Evolutionary conservation across 2,888 invertebrate genomes (phyloP), one percentile per base, ranked within the genome.

Genomic region (Diarsia dahlii): DNA sequence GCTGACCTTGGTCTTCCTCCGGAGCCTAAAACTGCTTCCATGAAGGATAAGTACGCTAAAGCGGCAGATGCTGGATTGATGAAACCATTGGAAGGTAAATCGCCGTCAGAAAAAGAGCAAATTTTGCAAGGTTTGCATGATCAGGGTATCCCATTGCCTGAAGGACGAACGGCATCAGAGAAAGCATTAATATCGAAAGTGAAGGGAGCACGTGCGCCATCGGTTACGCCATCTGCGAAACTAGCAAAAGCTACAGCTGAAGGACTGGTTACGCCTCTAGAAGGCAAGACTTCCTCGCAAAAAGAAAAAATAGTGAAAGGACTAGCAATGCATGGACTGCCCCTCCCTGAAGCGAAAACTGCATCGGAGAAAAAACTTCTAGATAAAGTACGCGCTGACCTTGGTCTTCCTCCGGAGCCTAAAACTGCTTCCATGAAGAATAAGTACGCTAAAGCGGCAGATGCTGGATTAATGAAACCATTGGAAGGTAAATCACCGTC

Each of bases 91-190:
- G 69, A 69, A 50, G 70, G 71, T 6, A 71, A 69, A 71, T 23
- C 71, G 10, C 39, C 39, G 0, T 23, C 2, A 23, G 69, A 74
- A 74, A 74, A 74, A 62, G 74, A 62, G 28, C n/a, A 9, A 9
- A 72, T 72, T 10, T 34, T 72, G 4, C 72, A 58, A 15, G 73
- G 58, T 23, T 48, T 73, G 20, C 48, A 58, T 20, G 58, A 73
- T 1, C 13, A 58, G 48, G 75, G 76, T 12, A 76, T 76, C 0
- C 56, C 76, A 15, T 45, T 76, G 18, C 76, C 74, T 12, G 74
- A 63, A 75, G 74, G 74, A 15, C 52, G 74, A 12, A 75, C 74
- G 0, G 10, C 10, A 45, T 76, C 76, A 34, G 76, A 76, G n/a
- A 15, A 5, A 23, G 48, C 28, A n/a, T n/a, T n/a, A n/a, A n/a